Evolutionary conservation across 2,113 vertebrate species (phyloP).

Genomic region (Malurus cyaneus): DNA sequence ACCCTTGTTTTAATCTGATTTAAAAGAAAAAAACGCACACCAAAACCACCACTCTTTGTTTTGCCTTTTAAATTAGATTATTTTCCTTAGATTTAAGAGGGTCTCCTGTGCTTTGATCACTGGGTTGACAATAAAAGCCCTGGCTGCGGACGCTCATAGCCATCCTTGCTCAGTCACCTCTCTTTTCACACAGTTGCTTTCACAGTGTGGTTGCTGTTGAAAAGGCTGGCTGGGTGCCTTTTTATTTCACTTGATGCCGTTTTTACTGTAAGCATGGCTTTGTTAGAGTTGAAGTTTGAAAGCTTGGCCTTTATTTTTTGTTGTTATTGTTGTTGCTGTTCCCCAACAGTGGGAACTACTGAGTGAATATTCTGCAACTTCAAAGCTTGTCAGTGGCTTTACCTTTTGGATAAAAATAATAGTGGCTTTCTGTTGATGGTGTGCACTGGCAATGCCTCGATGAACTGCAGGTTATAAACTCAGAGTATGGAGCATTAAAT

Average conservation of each 20-base stretch:
- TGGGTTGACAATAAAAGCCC: slow-evolving; percentile 64
- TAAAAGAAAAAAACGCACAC: not conserved
- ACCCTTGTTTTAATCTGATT: slow-evolving; percentile 62
- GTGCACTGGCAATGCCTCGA: slow-evolving; percentile 4
- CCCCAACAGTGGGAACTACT: slow-evolving; percentile 7
- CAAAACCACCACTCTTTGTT: slow-evolving; percentile 53
- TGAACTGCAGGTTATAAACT: slow-evolving; percentile 54
- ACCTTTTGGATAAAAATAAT: slow-evolving; percentile 31
- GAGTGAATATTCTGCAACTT: not conserved
- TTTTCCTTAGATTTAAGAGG: slow-evolving; percentile 68
- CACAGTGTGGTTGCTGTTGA: slow-evolving; percentile 40
- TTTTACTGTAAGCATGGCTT: slow-evolving; percentile 57
- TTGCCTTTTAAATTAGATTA: slow-evolving; percentile 71
- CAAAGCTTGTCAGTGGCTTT: slow-evolving; percentile 49
- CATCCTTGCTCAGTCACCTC: slow-evolving; percentile 35
- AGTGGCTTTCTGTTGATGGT: slow-evolving; percentile 15
- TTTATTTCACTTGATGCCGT: slow-evolving; percentile 7
- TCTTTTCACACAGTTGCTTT: slow-evolving; percentile 46
- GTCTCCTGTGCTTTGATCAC: slow-evolving; percentile 70
- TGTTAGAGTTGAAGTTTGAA: slow-evolving; percentile 47
- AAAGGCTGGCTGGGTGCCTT: slow-evolving; percentile 51
- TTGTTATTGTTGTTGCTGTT: slow-evolving; percentile 54
- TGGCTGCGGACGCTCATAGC: slow-evolving; percentile 11
- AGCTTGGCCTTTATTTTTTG: slow-evolving; percentile 49
- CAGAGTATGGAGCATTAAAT: slow-evolving; percentile 47